These are phyloP conservation scores for Xestoiulus laeticollis DNA, from an alignment of 2,888 invertebrate genomes.

Conservation along the genomic window DNA sequence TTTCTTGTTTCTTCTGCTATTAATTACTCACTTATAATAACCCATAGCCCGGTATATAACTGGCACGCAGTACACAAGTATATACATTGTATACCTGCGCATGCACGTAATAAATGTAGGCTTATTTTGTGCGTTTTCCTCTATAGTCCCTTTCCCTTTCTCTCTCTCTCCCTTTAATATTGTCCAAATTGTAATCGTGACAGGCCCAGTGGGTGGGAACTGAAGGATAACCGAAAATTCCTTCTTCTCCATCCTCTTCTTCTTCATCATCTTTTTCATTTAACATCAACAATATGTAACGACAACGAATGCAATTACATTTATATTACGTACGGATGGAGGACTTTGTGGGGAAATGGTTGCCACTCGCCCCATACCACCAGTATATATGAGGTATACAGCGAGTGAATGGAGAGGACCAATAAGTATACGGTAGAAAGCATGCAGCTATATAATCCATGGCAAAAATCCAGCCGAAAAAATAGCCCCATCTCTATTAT, in stretches of 20 bases:
- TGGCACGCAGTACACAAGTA: too few species aligned
- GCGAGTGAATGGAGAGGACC: not conserved
- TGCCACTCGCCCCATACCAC: not conserved
- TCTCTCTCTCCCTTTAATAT: constrained; percentile 16
- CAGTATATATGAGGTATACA: not conserved
- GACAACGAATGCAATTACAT: constrained; percentile 1
- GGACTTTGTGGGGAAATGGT: not conserved
- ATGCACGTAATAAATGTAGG: not conserved
- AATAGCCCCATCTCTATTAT: not conserved
- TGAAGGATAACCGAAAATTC: constrained; percentile 42
- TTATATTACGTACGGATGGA: constrained; percentile 9
- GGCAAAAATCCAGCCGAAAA: not conserved
- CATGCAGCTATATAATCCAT: too few species aligned
- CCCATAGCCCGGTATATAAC: constrained; percentile 22
- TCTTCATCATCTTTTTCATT: constrained; percentile 9
- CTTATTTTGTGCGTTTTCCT: not conserved
- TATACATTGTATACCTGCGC: not conserved
- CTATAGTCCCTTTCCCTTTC: not conserved
- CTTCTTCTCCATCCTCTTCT: constrained; percentile 6
- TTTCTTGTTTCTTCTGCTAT: not conserved
- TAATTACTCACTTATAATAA: not conserved
- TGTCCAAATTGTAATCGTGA: constrained; percentile 46
- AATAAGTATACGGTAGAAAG: not conserved
- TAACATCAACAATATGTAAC: constrained; percentile 9
- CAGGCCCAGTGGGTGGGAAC: constrained; percentile 45